phyloP scores from a whole-genome alignment of 2,888 invertebrate species.

The Caenorhabditis auriculariae region DNA sequence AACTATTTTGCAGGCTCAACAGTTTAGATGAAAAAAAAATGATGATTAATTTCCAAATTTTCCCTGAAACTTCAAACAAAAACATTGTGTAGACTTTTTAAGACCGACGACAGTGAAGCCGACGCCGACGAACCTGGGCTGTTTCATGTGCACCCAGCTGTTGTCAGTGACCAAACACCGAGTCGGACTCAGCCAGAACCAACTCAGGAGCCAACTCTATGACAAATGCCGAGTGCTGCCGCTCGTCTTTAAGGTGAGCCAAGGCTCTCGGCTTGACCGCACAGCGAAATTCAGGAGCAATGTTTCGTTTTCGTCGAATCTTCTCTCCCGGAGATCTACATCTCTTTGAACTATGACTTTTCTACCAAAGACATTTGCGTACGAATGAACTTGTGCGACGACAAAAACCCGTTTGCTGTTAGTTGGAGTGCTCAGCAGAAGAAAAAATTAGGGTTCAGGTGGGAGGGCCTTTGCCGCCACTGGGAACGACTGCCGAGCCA shows the following conservation, averaged over 20 bases:
- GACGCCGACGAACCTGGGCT: conserved; percentile 44
- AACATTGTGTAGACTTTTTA: too few species aligned
- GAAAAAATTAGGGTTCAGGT: conserved; percentile 7
- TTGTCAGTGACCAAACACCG: conserved; percentile 51
- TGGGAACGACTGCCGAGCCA: conserved; percentile 7
- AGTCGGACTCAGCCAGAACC: conserved; percentile 49
- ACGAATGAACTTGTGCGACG: conserved; percentile 49
- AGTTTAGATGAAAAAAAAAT: too few species aligned
- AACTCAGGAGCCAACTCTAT: conserved; percentile 41
- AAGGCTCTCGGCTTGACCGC: conserved; percentile 5
- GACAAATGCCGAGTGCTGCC: conserved; percentile 49
- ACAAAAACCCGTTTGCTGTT: conserved; percentile 37
- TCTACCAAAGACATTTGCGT: conserved; percentile 51
- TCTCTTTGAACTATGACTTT: conserved; percentile 51
- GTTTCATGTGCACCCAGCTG: conserved; percentile 53
- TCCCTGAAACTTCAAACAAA: too few species aligned
- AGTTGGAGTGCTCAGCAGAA: neutral
- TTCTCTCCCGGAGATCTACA: conserved; percentile 55
- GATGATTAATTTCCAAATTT: too few species aligned
- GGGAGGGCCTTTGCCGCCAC: conserved; percentile 27
- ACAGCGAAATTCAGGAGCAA: conserved; percentile 42
- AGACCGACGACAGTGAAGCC: too few species aligned
- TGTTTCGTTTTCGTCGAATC: conserved; percentile 51
- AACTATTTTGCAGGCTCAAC: too few species aligned
- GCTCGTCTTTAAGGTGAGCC: conserved; percentile 39